Conservation (phyloP, 1,140 invertebrate species). For the Pseudoatta argentina region DNA sequence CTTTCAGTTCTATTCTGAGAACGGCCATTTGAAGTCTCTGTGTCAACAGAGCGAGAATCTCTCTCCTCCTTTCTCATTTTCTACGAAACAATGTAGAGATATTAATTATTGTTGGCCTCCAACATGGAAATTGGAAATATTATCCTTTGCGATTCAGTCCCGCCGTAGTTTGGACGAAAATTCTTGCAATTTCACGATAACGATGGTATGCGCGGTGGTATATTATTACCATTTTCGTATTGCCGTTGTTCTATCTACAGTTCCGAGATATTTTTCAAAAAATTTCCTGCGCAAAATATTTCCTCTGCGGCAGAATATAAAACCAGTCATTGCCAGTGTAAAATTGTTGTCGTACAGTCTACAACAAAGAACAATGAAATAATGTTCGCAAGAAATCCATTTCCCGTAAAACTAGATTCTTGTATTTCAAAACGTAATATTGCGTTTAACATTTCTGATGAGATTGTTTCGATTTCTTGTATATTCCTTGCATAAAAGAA, state of each 20-base stretch:
- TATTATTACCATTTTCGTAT: constrained; percentile 33
- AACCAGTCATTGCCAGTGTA: not conserved
- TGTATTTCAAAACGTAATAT: not conserved
- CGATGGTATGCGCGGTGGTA: not conserved
- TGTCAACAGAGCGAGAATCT: constrained; percentile 39
- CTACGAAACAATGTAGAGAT: constrained; percentile 30
- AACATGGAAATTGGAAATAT: constrained; percentile 20
- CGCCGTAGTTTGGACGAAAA: constrained; percentile 2
- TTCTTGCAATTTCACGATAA: constrained; percentile 30
- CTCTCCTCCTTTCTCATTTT: constrained; percentile 30
- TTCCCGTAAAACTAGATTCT: not conserved
- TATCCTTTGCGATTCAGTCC: constrained; percentile 13
- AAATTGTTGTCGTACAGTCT: not conserved
- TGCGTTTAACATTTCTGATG: not conserved
- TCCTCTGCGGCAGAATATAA: not conserved
- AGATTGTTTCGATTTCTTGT: not conserved
- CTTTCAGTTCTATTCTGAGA: constrained; percentile 47
- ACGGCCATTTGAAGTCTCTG: constrained; percentile 45
- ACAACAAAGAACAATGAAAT: not conserved
- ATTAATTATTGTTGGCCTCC: constrained; percentile 49
- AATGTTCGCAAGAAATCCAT: not conserved
- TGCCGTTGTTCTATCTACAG: not conserved
- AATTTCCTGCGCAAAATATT: constrained; percentile 2
- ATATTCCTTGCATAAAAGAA: not conserved
- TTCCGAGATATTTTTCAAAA: not conserved